Evolutionary conservation across 1,140 invertebrate genomes (phyloP).

Genomic region (Hycleus phaleratus): DNA sequence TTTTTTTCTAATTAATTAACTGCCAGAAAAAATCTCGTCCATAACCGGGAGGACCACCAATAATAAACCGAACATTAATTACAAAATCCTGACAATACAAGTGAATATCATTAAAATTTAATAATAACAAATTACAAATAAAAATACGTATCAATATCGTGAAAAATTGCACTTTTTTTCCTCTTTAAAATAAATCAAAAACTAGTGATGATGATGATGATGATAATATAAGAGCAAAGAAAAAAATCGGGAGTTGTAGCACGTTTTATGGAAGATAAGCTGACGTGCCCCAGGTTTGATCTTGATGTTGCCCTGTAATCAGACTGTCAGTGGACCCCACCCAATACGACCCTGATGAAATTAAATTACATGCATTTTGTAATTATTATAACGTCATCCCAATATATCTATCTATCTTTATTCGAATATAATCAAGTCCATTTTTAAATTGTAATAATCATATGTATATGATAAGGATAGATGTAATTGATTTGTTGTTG

Average conservation of each 20-base stretch:
- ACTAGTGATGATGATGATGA: not conserved
- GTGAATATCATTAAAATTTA: slow-evolving; percentile 3
- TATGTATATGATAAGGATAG: not conserved
- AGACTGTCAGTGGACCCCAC: slow-evolving; percentile 37
- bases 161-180: not conserved
- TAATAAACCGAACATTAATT: not conserved
- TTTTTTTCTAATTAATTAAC: slow-evolving; percentile 6
- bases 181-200: not conserved
- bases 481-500: not conserved
- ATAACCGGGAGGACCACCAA: not conserved
- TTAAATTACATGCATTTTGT: slow-evolving; percentile 37
- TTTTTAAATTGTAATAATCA: no score
- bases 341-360: slow-evolving; percentile 39
- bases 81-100: not conserved
- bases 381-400: slow-evolving; percentile 29
- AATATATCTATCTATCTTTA: slow-evolving; percentile 1
- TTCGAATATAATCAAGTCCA: not conserved
- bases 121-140: not conserved
- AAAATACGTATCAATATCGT: not conserved
- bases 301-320: slow-evolving; percentile 30
- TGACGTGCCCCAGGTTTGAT: slow-evolving; percentile 18
- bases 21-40: not conserved
- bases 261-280: slow-evolving; percentile 23
- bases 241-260: slow-evolving; percentile 17
- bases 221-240: not conserved